These are phyloP conservation scores for Rhingia campestris DNA, from an alignment of 2,888 invertebrate species.

Conservation along the genomic window DNA sequence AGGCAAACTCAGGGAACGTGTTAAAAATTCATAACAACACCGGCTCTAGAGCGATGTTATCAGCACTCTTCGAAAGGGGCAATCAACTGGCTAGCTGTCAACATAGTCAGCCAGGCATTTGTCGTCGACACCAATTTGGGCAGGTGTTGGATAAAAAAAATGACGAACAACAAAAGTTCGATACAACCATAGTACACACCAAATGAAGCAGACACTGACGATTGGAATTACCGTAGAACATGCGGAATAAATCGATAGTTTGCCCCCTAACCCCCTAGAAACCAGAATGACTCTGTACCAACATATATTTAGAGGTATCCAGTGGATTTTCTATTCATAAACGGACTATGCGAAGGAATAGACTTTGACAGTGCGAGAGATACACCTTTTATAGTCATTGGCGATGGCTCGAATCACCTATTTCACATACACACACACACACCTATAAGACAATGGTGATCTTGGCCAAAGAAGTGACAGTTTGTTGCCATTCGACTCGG, in stretches of 20 bases:
- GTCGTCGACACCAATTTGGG: neutral
- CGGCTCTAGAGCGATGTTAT: neutral
- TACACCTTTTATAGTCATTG: constrained; percentile 29
- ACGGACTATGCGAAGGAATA: constrained; percentile 5
- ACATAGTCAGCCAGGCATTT: neutral
- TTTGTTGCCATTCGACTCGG: constrained; percentile 31
- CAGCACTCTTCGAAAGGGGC: constrained; percentile 3
- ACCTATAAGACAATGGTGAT: constrained; percentile 15
- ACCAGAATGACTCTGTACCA: constrained; percentile 1
- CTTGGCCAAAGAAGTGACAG: constrained; percentile 38
- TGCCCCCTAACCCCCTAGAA: neutral
- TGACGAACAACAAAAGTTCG: neutral
- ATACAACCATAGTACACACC: neutral
- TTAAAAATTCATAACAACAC: constrained; percentile 18
- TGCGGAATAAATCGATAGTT: constrained; percentile 44
- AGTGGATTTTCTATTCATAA: constrained; percentile 21
- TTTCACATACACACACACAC: constrained; percentile 18
- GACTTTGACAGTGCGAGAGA: neutral
- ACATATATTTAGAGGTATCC: neutral
- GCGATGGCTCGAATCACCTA: constrained; percentile 40
- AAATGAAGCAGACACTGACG: constrained; percentile 13
- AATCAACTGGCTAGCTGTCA: neutral
- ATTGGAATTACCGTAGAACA: constrained; percentile 30
- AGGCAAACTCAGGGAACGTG: constrained; percentile 7
- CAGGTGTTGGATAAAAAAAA: neutral